A percentile compares a stretch with the other conserved stretches of the same genome.
These are phyloP conservation scores for Papilio dardanus DNA, from an alignment of 1,140 invertebrate genomes.

Conservation along the genomic window DNA sequence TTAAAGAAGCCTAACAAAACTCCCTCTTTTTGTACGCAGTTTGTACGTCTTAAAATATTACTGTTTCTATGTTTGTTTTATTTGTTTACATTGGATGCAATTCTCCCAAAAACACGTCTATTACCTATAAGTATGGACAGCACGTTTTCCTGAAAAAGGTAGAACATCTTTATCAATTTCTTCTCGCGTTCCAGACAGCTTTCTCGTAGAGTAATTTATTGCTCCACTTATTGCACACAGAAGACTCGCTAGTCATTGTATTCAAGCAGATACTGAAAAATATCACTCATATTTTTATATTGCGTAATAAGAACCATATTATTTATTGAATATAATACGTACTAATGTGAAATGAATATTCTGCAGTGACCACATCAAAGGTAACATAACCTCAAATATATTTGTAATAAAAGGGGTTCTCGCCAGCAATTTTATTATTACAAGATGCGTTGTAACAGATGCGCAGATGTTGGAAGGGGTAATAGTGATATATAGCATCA, in stretches of 20 bases:
- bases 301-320: too few species aligned
- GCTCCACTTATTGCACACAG: not conserved
- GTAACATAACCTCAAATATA: constrained; percentile 7
- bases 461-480: constrained; percentile 22
- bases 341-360: not conserved
- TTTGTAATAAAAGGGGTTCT: constrained; percentile 21
- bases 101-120: not conserved
- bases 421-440: constrained; percentile 23
- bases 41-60: not conserved
- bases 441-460: constrained; percentile 25
- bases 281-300: too few species aligned
- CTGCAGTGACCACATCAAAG: not conserved
- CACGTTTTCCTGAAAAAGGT: not conserved
- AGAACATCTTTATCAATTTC: not conserved
- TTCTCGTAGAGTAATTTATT: not conserved
- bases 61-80: too few species aligned
- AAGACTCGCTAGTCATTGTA: not conserved
- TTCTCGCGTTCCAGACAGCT: not conserved
- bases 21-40: not conserved
- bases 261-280: not conserved
- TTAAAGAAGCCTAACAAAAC: not conserved
- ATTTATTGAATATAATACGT: too few species aligned
- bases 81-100: not conserved
- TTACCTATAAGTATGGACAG: not conserved
- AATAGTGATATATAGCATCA: constrained; percentile 30